These are phyloP conservation scores for Endotricha flammealis DNA, from an alignment of 2,888 invertebrate genomes.

Conservation along the genomic window DNA sequence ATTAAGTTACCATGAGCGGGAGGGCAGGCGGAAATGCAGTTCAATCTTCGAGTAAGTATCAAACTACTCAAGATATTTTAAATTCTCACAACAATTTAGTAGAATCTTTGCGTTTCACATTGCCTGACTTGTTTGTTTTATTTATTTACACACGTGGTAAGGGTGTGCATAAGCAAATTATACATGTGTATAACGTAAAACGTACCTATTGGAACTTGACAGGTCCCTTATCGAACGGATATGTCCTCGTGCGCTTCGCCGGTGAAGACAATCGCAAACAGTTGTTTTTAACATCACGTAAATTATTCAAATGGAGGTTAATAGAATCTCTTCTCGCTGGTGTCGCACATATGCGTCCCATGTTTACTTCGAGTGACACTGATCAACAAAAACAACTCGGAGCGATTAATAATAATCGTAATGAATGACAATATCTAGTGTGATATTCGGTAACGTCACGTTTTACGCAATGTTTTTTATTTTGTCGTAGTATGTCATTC, in stretches of 20 bases:
- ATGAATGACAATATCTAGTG: constrained; percentile 37
- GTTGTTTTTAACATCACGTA: constrained; percentile 65
- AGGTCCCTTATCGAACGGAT: constrained; percentile 64
- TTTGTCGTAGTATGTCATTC: constrained; percentile 13
- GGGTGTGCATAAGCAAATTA: constrained; percentile 25
- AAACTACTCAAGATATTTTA: constrained; percentile 33
- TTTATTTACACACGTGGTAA: constrained; percentile 31
- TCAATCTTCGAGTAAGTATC: constrained; percentile 73
- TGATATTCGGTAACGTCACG: constrained; percentile 27
- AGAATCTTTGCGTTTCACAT: constrained; percentile 17
- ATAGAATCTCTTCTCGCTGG: constrained; percentile 65
- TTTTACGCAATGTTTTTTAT: constrained; percentile 30
- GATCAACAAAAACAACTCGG: constrained; percentile 62
- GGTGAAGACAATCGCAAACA: constrained; percentile 61
- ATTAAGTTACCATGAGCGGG: constrained; percentile 71
- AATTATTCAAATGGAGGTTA: constrained; percentile 74
- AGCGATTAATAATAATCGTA: constrained; percentile 45
- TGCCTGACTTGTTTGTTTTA: constrained; percentile 22
- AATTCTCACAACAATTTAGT: constrained; percentile 22
- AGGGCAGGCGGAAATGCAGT: constrained; percentile 76
- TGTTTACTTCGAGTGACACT: constrained; percentile 59
- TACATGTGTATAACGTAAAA: too few species aligned
- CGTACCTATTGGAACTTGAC: constrained; percentile 35
- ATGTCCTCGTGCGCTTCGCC: constrained; percentile 50
- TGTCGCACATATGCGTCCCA: constrained; percentile 74